Evolutionary conservation across 2,113 vertebrate genomes (phyloP), one percentile per base, ranked within the genome.

Genomic region (Xerus inauris): DNA sequence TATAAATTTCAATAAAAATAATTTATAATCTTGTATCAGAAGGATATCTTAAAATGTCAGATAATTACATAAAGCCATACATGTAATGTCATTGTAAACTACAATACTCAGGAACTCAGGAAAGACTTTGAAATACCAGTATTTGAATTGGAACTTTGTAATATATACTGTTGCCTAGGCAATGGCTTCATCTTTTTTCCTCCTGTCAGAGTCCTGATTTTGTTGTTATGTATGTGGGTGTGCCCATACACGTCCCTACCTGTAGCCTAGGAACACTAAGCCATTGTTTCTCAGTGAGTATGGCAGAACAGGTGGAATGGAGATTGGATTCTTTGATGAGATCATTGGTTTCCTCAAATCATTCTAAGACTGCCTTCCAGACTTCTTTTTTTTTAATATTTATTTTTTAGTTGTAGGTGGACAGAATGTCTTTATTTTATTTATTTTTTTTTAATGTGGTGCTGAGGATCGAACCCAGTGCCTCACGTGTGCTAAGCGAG

Each of bases 291-390:
- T 85, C 35, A 24, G 0, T 80, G 28, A 7, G 40, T 14, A 30
- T 80, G 47, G 65, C 28, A 30, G 28, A 80, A 35, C 28, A 11
- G n/a, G 17, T 42, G 30, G 45, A 54, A 14, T 4, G 30, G 57
- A n/a, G 59, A 84, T 40, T 49, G 8, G 11, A 11, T 62, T 92
- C 54, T 85, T 92, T 72, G 64, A 79, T 47, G 80, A 85, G 79
- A 65, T 57, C n/a, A 69, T 76, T 88, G 59, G 49, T 84, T 13
- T 89, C 94, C 35, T 82, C 45, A 69, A n/a, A 45, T 94, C 80
- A 92, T 40, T 67, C 79, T 28, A 71, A 65, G 72, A n/a, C 51
- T 88, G 32, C 32, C n/a, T 79, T 91, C 57, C n/a, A 81, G n/a
- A 57, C 75, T 96, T 73, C 22, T n/a, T n/a, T n/a, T n/a, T n/a